phyloP scores from a whole-genome alignment of 1,140 invertebrate species.

The Cyphomyrmex costatus region DNA sequence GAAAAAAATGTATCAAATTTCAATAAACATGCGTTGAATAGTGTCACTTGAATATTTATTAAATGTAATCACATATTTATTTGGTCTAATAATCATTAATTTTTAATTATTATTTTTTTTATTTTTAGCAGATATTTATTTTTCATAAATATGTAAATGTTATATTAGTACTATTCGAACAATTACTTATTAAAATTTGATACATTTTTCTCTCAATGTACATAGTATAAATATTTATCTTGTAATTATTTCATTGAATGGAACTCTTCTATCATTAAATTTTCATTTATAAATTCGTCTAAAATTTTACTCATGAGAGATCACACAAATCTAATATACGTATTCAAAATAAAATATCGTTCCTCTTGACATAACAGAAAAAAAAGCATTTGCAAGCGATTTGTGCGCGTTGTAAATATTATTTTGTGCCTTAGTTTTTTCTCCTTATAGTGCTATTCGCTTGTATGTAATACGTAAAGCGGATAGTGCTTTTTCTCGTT shows the following conservation, averaged over 20 bases:
- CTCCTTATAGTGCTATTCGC: not conserved
- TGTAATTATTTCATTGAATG: not conserved
- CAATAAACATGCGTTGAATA: too few species aligned
- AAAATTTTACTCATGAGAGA: constrained; percentile 1
- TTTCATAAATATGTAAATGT: too few species aligned
- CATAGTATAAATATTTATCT: not conserved
- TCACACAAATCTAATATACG: not conserved
- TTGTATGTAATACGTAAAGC: constrained; percentile 20
- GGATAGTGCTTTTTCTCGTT: constrained; percentile 16
- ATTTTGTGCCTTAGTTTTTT: constrained; percentile 15
- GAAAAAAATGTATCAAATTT: too few species aligned
- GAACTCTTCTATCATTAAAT: not conserved
- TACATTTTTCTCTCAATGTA: too few species aligned
- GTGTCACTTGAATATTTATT: too few species aligned
- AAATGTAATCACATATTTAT: too few species aligned
- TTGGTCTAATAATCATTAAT: too few species aligned
- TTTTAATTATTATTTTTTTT: too few species aligned
- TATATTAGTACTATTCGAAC: too few species aligned
- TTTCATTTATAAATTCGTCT: not conserved
- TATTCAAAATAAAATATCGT: not conserved
- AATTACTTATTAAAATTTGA: too few species aligned
- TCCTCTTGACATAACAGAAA: not conserved
- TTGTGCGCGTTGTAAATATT: constrained; percentile 21
- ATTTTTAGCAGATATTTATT: too few species aligned
- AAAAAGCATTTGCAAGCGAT: constrained; percentile 39